Evolutionary conservation across 92 coral and sea anemone genomes (phyloP).

Genomic region (Epizoanthus rinbou): DNA sequence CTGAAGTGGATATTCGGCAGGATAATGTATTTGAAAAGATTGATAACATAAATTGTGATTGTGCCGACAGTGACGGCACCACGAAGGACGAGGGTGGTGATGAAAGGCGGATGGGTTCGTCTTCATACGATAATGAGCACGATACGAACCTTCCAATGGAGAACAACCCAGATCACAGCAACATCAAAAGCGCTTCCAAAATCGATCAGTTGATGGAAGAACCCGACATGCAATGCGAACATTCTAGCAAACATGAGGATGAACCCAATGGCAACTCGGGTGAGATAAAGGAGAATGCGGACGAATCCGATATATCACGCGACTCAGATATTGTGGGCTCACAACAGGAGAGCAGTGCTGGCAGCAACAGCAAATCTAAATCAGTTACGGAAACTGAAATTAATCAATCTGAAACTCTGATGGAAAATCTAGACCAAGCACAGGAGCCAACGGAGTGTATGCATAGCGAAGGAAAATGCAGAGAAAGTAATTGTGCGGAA

Average conservation of each 20-base stretch:
- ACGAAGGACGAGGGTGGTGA: slow-evolving; percentile 43
- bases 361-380: neutral
- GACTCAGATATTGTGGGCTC: neutral
- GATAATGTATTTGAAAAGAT: slow-evolving; percentile 49
- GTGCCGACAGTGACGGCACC: slow-evolving; percentile 56
- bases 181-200: slow-evolving; percentile 66
- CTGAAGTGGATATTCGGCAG: slow-evolving; percentile 12
- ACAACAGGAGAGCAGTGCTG: slow-evolving; percentile 14
- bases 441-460: slow-evolving; percentile 6
- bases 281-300: slow-evolving; percentile 15
- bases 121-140: slow-evolving; percentile 2
- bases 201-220: slow-evolving; percentile 74
- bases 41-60: slow-evolving; percentile 64
- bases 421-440: neutral
- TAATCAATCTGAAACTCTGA: slow-evolving; percentile 13
- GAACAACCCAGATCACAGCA: slow-evolving; percentile 88
- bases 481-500: slow-evolving; percentile 17
- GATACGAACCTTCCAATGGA: slow-evolving; percentile 22
- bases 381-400: slow-evolving; percentile 17
- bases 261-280: slow-evolving; percentile 14
- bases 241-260: slow-evolving; percentile 67
- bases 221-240: slow-evolving; percentile 94
- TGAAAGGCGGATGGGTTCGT: slow-evolving; percentile 20
- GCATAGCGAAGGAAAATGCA: slow-evolving; percentile 7
- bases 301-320: neutral